Base-by-base conservation (phyloP, 2,888 invertebrate species). In the Boloria selene region DNA sequence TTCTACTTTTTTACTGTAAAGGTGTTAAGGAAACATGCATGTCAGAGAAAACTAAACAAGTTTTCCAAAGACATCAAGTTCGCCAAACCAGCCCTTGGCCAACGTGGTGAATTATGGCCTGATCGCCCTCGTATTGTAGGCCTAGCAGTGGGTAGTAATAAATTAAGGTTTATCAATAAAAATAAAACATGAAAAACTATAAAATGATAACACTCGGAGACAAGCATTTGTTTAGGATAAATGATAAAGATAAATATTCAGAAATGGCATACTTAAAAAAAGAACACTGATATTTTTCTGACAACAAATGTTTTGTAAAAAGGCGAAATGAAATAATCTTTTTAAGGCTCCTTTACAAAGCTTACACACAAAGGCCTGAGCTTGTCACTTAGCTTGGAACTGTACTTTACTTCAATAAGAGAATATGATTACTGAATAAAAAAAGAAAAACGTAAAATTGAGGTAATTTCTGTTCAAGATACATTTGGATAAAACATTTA, bases 311-410 rank as follows among this genome's bases (percentile, higher is more conserved):
- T 44, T 58, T 47, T 16, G 31, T 2, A 47, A 17, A 58, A 45
- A 31, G 4, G 13, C 47, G 5, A 5, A 45, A 47, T 47, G 26
- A 47, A 47, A 45, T 17, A 54, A 7, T 47, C 16, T 47, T 47
- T 58, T 58, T 31, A 58, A 31, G 58, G 42, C 4, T 14, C 5
- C 26, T 58, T 58, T 45, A 31, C 17, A 47, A 45, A 58, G 16
- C 17, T 58, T 44, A 14, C 16, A 49, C 16, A 58, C 58, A 58
- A 58, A 47, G 13, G 47, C 44, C 45, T 58, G 47, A 47, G 47
- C 47, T 58, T 58, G 58, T 42, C 47, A 31, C 31, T 49, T 31
- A 6, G 42, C 18, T 14, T 42, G 22, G 13, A 47, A 49, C 16
- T 49, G 1, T 58, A 17, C 16, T 47, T n/a, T 49, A 16, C 22